Conservation (phyloP, 2,888 invertebrate species). For the Chaetoderma sp. region DNA sequence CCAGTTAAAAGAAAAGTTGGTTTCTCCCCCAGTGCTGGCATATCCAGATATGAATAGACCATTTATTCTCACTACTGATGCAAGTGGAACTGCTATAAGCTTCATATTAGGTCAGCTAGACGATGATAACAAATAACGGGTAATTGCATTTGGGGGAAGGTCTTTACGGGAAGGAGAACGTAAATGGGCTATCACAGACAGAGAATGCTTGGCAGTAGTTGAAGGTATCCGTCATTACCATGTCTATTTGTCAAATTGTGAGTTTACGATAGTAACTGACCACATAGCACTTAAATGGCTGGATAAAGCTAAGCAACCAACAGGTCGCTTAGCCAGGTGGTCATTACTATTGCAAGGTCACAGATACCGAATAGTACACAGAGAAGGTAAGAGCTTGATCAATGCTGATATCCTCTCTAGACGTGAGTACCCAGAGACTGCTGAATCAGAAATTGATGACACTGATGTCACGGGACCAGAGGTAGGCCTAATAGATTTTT, state of each 20-base stretch:
- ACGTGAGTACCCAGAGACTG: no score
- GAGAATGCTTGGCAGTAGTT: slow-evolving; percentile 34
- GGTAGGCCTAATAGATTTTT: no score
- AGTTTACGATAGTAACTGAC: slow-evolving; percentile 33
- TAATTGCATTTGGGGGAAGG: slow-evolving; percentile 32
- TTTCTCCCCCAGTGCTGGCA: slow-evolving; percentile 15
- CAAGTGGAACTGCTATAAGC: slow-evolving; percentile 26
- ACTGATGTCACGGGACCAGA: no score
- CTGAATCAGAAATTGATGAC: no score
- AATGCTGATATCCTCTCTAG: not conserved
- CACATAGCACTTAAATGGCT: slow-evolving; percentile 30
- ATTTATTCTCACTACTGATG: slow-evolving; percentile 36
- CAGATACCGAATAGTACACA: slow-evolving; percentile 21
- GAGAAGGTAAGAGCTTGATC: slow-evolving; percentile 5
- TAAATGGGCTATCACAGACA: slow-evolving; percentile 22
- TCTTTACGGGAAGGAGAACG: slow-evolving; percentile 18
- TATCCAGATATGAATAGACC: slow-evolving; percentile 19
- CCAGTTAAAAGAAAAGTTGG: slow-evolving; percentile 42
- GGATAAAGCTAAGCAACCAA: slow-evolving; percentile 9
- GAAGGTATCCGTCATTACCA: slow-evolving; percentile 28
- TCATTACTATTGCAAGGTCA: slow-evolving; percentile 28
- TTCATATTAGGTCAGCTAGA: slow-evolving; percentile 36
- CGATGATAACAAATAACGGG: slow-evolving; percentile 29
- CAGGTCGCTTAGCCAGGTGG: slow-evolving; percentile 24
- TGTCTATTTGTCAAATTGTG: slow-evolving; percentile 21